Conservation (phyloP, 2,888 invertebrate species). For the Perizoma affinitatum region DNA sequence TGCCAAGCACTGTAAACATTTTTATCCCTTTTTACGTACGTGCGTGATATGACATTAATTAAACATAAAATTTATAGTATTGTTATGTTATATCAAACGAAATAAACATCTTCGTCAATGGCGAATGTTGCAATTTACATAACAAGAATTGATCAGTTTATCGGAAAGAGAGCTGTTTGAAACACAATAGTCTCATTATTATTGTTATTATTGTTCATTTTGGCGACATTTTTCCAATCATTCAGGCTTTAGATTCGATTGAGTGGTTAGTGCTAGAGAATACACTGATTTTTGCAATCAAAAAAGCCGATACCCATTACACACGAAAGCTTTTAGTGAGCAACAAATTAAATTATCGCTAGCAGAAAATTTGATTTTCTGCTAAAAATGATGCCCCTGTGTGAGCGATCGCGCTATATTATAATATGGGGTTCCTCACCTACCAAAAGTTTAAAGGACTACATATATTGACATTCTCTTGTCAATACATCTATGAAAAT, state of each 20-base stretch:
- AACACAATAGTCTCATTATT: slow-evolving; percentile 11
- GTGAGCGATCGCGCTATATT: too few relatives aligned
- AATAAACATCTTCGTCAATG: slow-evolving; percentile 1
- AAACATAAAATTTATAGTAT: neutral
- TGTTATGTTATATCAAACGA: neutral
- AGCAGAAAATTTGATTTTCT: slow-evolving; percentile 27
- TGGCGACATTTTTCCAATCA: slow-evolving; percentile 37
- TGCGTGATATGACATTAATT: neutral
- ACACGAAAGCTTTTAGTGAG: slow-evolving; percentile 54
- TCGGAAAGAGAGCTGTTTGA: slow-evolving; percentile 17
- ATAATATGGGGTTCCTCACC: too few relatives aligned
- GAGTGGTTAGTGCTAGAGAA: too few relatives aligned
- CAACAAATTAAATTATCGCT: slow-evolving; percentile 42
- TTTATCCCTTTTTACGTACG: slow-evolving; percentile 26
- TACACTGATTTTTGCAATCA: slow-evolving; percentile 30
- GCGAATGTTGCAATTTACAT: neutral
- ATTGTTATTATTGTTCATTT: too few relatives aligned
- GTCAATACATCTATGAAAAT: too few relatives aligned
- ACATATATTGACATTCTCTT: too few relatives aligned
- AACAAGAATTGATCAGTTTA: slow-evolving; percentile 7
- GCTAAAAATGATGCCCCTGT: slow-evolving; percentile 37
- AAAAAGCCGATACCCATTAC: slow-evolving; percentile 49
- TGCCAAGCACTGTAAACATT: slow-evolving; percentile 34
- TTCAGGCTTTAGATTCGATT: neutral
- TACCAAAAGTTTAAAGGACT: too few relatives aligned